phyloP scores from a whole-genome alignment of 2,888 invertebrate genomes.

The Sesamia inferens region DNA sequence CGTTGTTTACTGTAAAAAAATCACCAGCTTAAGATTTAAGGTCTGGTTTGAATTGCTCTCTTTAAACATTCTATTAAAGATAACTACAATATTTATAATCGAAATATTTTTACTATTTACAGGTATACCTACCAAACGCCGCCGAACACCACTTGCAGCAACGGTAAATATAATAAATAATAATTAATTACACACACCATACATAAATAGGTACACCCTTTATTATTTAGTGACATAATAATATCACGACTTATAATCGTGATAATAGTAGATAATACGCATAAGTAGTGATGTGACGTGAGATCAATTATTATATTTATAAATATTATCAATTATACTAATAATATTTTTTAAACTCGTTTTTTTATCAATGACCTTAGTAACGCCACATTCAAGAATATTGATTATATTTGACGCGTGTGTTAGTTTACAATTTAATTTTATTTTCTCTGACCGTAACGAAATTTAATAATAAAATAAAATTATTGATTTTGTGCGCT shows the following conservation, averaged over 20 bases:
- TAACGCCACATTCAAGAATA: conserved; percentile 24
- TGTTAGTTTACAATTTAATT: conserved; percentile 15
- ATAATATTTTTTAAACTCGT: conserved; percentile 10
- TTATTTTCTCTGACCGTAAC: conserved; percentile 20
- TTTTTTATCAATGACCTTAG: conserved; percentile 40
- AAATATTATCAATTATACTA: not conserved
- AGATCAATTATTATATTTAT: not conserved
- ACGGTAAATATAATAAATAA: conserved; percentile 73
- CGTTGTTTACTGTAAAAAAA: not conserved
- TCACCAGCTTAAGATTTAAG: not conserved
- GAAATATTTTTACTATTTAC: conserved; percentile 60
- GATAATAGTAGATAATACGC: not conserved
- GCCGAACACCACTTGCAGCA: conserved; percentile 75
- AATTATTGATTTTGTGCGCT: conserved; percentile 17
- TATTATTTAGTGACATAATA: conserved; percentile 13
- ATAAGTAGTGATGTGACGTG: conserved; percentile 7
- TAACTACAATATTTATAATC: not conserved
- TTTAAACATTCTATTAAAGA: not conserved
- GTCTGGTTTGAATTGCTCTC: not conserved
- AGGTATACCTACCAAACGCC: conserved; percentile 65
- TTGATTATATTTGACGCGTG: conserved; percentile 37
- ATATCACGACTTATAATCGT: conserved; percentile 26
- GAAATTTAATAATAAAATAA: conserved; percentile 21
- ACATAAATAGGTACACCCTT: conserved; percentile 16
- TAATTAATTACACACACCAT: conserved; percentile 7